Evolutionary conservation across 1,140 invertebrate genomes (phyloP), one percentile per base, ranked within the genome.

Genomic region (Procambarus clarkii): DNA sequence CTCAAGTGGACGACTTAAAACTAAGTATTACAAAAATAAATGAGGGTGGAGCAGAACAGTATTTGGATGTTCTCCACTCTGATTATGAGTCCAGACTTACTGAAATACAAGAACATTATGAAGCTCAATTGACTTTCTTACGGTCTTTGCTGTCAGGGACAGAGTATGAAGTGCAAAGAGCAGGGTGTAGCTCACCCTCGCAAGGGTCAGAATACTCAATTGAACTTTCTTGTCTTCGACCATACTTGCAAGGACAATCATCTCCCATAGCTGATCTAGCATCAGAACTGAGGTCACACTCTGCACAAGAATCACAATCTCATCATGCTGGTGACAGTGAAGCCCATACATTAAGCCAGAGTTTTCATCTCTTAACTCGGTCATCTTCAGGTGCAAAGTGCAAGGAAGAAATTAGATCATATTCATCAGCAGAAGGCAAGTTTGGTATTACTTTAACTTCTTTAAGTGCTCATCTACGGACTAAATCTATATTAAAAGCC

Each of bases 1-100:
- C 83, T 34, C 90, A 91, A 86, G 90, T 91, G 21, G 77, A 91
- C 50, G 90, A 91, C 78, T 45, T 91, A 3, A 91, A 91, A 24
- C 34, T 80, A n/a, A 81, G 58, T 8, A 74, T 86, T 50, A 74
- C 60, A 21, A 81, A 82, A 45, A 71, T 71, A 18, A 76, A 48
- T 77, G n/a, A 50, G 34, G 48, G 74, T 84, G 34, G 69, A 8
- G 58, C 60, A 18, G 50, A 44, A 15, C 69, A 78, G 4, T 85
- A 60, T 74, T 45, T 91, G 18, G 88, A 91, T 48, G 24, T 91
- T 21, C 80, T 91, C 44, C 88, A 91, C 24, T 15, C 74, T 24
- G 82, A 91, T 21, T 91, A 91, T 79, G 81, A 91, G 48, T 45
- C 88, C 11, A 91, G 88, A 48, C 54, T 91, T 8, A 46, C 21